phyloP scores from a whole-genome alignment of 2,797 vertebrate genomes.

The Onychomys arenicola region DNA sequence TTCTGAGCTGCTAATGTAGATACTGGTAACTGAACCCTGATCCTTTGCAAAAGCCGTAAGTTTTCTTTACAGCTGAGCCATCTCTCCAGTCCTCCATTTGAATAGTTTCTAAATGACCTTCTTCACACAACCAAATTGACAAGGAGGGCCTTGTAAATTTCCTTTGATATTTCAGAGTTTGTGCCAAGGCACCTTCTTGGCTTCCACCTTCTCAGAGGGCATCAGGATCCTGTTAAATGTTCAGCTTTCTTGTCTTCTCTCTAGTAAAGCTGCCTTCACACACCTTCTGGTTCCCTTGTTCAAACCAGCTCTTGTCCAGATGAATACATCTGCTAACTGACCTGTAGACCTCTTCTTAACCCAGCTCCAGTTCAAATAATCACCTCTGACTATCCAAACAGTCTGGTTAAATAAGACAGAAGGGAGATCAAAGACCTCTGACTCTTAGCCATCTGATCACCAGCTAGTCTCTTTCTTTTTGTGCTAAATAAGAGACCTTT shows the following conservation, averaged over 20 bases:
- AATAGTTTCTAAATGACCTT: not conserved
- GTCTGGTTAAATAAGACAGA: constrained; percentile 26
- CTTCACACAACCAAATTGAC: not conserved
- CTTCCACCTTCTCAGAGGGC: not conserved
- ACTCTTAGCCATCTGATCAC: not conserved
- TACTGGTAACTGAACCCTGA: not conserved
- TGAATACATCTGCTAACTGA: not conserved
- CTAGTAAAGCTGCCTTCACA: not conserved
- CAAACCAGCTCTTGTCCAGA: constrained; percentile 6
- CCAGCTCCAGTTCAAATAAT: not conserved
- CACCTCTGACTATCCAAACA: not conserved
- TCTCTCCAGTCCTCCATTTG: not conserved
- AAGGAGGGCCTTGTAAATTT: not conserved
- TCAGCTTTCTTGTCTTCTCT: not conserved
- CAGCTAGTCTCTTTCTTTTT: not conserved
- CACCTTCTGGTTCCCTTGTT: not conserved
- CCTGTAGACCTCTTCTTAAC: not conserved
- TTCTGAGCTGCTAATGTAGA: not conserved
- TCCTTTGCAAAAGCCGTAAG: not conserved
- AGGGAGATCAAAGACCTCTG: not conserved
- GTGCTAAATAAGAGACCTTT: not conserved
- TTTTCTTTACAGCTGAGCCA: not conserved
- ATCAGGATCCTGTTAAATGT: not conserved
- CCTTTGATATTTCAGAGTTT: constrained; percentile 2
- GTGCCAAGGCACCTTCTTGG: not conserved